phyloP scores from a whole-genome alignment of 2,797 vertebrate genomes.

The Hoplostethus mediterraneus region DNA sequence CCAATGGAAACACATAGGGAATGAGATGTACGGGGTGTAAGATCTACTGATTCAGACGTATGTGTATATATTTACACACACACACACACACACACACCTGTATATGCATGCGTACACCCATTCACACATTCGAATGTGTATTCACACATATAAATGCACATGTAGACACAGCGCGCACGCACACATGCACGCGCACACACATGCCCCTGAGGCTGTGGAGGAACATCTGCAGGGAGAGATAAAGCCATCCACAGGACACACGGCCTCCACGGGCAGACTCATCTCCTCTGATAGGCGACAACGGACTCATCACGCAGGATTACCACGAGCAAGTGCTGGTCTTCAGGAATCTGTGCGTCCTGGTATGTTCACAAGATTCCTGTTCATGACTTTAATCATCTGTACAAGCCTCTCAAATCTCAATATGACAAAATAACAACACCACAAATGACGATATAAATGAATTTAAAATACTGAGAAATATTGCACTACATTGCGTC shows the following conservation, averaged over 20 bases:
- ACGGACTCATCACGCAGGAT: constrained; percentile 58
- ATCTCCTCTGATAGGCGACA: constrained; percentile 27
- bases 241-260: neutral
- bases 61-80: constrained; percentile 8
- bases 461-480: constrained; percentile 20
- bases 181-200: no score
- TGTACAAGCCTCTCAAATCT: constrained; percentile 13
- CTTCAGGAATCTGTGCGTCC: neutral
- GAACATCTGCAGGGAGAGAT: constrained; percentile 43
- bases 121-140: constrained; percentile 26
- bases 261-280: neutral
- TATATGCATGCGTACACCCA: constrained; percentile 7
- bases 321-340: constrained; percentile 28
- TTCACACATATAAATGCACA: constrained; percentile 37
- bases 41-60: constrained; percentile 19
- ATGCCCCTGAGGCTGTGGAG: constrained; percentile 1
- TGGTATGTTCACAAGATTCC: neutral
- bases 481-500: neutral
- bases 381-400: neutral
- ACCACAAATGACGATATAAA: constrained; percentile 11
- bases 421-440: neutral
- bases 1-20: constrained; percentile 38
- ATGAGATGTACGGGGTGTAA: constrained; percentile 30
- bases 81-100: constrained; percentile 12
- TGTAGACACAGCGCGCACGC: neutral